These are phyloP conservation scores for Sebastes paucispinis DNA, from an alignment of 2,797 vertebrate species.

Conservation along the genomic window DNA sequence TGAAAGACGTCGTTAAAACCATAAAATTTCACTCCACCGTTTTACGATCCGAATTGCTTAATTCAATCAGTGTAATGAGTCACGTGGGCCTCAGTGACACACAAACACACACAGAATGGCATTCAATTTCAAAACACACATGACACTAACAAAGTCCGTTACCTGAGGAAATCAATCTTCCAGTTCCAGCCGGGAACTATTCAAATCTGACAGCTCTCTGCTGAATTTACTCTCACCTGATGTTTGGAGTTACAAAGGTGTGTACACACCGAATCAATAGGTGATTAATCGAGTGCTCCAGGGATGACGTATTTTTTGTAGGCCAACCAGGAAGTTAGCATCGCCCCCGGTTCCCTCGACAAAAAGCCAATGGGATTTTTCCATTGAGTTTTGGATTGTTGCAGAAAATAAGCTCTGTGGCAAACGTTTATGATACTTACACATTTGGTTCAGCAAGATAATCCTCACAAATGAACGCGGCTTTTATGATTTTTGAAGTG, in stretches of 20 bases:
- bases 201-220: neutral
- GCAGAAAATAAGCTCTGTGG: too few species aligned
- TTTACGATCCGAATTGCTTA: constrained; percentile 32
- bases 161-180: neutral
- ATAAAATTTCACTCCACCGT: constrained; percentile 36
- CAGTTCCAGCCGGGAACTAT: neutral
- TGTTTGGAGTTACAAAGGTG: neutral
- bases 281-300: neutral
- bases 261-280: neutral
- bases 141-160: neutral
- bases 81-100: constrained; percentile 13
- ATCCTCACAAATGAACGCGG: too few species aligned
- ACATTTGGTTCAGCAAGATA: too few species aligned
- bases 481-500: too few species aligned
- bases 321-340: too few species aligned
- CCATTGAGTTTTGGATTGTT: too few species aligned
- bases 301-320: too few species aligned
- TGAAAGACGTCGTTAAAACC: constrained; percentile 39
- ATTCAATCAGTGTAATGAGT: constrained; percentile 58
- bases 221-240: neutral
- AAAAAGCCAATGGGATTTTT: neutral
- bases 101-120: neutral
- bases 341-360: too few species aligned
- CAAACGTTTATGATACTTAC: too few species aligned
- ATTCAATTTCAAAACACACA: neutral